Base-by-base conservation (phyloP, 2,797 vertebrate genomes). In the Mallotus villosus region DNA sequence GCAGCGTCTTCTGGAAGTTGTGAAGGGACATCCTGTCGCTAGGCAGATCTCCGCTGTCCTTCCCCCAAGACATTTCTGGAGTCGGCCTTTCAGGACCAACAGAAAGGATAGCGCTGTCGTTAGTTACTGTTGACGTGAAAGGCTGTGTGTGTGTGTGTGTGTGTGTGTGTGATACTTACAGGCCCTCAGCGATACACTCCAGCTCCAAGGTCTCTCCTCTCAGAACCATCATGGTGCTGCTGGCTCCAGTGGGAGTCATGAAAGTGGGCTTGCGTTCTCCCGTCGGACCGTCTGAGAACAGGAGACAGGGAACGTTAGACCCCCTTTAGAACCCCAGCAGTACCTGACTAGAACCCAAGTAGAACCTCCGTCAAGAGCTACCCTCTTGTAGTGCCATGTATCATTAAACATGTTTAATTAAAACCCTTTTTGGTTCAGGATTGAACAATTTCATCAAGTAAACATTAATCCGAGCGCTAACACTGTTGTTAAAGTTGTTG, bases 171-270 rank as follows among this genome's bases (percentile, higher is more conserved):
- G 6, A 25, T 41, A 95, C 96, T 96, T 88, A 99, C 97, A 99
- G 84, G 87, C 97, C 97, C 77, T 97, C 96, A n/a, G 97, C 96
- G 0, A 99, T 95, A 90, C 97, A 99, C 73, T 99, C 96, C 78
- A 99, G 87, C 58, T 95, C 90, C 76, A 99, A 93, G 51, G 93
- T 92, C 68, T 96, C 93, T 85, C 96, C 97, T 89, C 92, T 93
- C 77, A 99, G 88, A 67, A 96, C 97, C 82, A 94, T 95, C 81
- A 95, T 92, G 84, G 87, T 94, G 90, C 97, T 99, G 80, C 87
- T 88, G 57, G 83, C 63, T 24, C 95, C 96, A 27, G 86, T 73
- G 68, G 97, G 97, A 68, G 89, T 85, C 88, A 98, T 91, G 90
- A 99, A 95, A 67, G 83, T 81, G 22, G 97, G 97, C 0, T 76